A percentile compares a stretch with the other conserved stretches of the same genome.
These are phyloP conservation scores for Dicrurus megarhynchus DNA, from an alignment of 2,113 vertebrate genomes.

Conservation along the genomic window DNA sequence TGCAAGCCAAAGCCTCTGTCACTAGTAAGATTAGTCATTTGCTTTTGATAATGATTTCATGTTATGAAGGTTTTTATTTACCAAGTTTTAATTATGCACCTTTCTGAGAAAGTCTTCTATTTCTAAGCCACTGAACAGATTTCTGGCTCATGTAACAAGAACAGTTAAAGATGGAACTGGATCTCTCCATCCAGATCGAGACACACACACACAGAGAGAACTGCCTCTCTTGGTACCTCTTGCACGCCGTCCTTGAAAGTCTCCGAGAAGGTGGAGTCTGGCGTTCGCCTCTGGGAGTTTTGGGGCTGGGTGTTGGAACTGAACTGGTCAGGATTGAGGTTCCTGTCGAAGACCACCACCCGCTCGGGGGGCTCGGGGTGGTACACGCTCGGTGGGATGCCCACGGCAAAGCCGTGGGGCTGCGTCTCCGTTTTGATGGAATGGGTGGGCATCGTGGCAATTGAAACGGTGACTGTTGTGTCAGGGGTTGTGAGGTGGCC, in stretches of 20 bases:
- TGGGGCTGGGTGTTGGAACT: conserved; percentile 77
- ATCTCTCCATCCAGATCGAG: not conserved
- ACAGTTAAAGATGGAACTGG: not conserved
- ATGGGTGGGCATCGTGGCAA: conserved; percentile 87
- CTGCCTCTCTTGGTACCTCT: conserved; percentile 78
- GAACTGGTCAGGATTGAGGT: conserved; percentile 85
- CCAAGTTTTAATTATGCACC: conserved; percentile 31
- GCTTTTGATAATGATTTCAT: conserved; percentile 44
- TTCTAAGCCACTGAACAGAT: conserved; percentile 53
- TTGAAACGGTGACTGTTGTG: conserved; percentile 92
- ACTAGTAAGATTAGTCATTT: conserved; percentile 38
- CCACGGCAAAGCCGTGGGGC: conserved; percentile 85
- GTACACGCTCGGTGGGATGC: conserved; percentile 76
- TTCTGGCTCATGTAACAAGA: conserved; percentile 46
- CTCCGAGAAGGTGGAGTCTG: conserved; percentile 94
- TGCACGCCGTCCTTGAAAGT: conserved; percentile 91
- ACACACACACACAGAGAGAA: not conserved
- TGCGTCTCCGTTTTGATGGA: conserved; percentile 90
- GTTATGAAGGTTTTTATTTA: conserved; percentile 59
- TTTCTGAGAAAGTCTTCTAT: conserved; percentile 41
- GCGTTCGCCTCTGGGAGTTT: conserved; percentile 86
- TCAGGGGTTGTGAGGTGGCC: conserved; percentile 87
- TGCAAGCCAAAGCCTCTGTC: conserved; percentile 1
- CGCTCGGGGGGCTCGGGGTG: conserved; percentile 80
- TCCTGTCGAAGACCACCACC: conserved; percentile 84